These are phyloP conservation scores for Aythya baeri DNA, from an alignment of 2,113 vertebrate species.

Conservation along the genomic window DNA sequence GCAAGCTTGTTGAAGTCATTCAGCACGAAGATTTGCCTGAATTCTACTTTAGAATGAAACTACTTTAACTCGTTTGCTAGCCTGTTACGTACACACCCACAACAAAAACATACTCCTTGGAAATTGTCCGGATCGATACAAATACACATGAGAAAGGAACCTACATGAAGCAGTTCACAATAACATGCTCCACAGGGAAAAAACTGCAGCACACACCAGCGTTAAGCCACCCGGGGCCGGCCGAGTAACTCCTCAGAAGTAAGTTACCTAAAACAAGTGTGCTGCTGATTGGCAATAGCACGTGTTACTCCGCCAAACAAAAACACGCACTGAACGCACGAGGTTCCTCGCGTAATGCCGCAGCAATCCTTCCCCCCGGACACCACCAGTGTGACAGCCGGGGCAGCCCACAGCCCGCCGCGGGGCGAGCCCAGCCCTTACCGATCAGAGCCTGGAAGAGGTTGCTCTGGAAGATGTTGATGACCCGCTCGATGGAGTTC, in stretches of 20 bases:
- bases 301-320: slow-evolving; percentile 18
- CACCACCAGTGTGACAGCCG: accelerated
- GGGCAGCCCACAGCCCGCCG: neutral
- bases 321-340: neutral
- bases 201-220: accelerated
- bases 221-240: neutral
- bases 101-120: neutral
- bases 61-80: neutral
- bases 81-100: neutral
- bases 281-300: slow-evolving; percentile 13
- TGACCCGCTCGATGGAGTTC: slow-evolving; percentile 94
- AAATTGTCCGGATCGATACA: neutral
- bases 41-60: neutral
- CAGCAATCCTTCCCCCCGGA: neutral
- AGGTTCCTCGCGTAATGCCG: neutral
- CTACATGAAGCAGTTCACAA: neutral
- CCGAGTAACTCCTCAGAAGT: neutral
- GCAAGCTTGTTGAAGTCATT: neutral
- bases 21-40: neutral
- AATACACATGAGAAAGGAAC: accelerated
- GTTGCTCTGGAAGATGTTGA: slow-evolving; percentile 98
- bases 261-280: neutral
- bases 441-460: slow-evolving; percentile 98
- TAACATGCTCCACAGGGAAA: neutral
- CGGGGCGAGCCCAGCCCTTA: slow-evolving; percentile 34